A percentile compares a stretch with the other conserved stretches of the same genome.
Evolutionary conservation across 2,888 invertebrate species (phyloP).

Genomic region (Pandemis corylana): DNA sequence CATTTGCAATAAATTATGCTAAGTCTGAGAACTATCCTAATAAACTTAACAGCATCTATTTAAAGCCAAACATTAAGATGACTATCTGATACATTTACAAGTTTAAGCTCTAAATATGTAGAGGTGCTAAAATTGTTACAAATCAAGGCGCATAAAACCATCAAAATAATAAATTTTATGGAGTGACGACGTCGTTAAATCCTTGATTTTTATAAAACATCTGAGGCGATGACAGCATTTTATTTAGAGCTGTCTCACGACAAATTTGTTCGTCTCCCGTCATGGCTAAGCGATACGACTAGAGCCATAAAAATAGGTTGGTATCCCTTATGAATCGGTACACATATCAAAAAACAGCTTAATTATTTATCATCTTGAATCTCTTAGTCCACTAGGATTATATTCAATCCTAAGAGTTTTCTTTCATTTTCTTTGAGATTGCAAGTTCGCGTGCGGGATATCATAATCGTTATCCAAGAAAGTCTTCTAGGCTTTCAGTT

Average conservation of each 20-base stretch:
- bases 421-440: constrained; percentile 18
- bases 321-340: constrained; percentile 3
- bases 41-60: constrained; percentile 19
- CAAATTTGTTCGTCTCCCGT: constrained; percentile 64
- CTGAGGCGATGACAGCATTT: constrained; percentile 68
- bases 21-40: not conserved
- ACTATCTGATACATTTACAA: constrained; percentile 33
- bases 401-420: not conserved
- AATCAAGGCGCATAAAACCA: constrained; percentile 63
- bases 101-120: constrained; percentile 48
- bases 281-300: constrained; percentile 48
- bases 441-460: constrained; percentile 33
- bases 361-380: constrained; percentile 4
- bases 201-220: constrained; percentile 73
- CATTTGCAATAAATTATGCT: constrained; percentile 20
- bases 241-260: constrained; percentile 65
- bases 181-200: constrained; percentile 72
- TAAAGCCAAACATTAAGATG: constrained; percentile 30
- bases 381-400: not conserved
- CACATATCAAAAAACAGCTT: not conserved
- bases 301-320: constrained; percentile 56
- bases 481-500: constrained; percentile 36
- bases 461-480: constrained; percentile 34
- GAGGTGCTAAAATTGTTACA: constrained; percentile 65
- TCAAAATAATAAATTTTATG: constrained; percentile 75